Percentiles rank a stretch among this genome's conserved stretches.
Evolutionary conservation across 2,113 vertebrate species (phyloP).

Genomic region (Pseudopipra pipra): DNA sequence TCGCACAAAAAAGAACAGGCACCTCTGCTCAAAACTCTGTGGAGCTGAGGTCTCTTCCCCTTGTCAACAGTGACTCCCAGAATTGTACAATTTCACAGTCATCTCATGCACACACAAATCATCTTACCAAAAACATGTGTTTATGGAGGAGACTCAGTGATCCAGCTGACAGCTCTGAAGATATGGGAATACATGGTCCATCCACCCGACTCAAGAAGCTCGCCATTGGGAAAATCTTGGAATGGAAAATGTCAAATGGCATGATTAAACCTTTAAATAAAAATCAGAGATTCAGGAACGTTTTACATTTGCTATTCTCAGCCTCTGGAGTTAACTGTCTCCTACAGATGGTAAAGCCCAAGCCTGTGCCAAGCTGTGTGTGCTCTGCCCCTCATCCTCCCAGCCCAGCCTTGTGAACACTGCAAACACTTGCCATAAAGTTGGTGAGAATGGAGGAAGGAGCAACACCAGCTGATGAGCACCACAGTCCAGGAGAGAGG

Average conservation of each 20-base stretch:
- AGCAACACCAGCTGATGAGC: neutral
- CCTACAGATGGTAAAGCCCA: neutral
- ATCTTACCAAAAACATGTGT: neutral
- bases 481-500: neutral
- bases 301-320: neutral
- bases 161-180: neutral
- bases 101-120: neutral
- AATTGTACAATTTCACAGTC: neutral
- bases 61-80: neutral
- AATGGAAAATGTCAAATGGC: neutral
- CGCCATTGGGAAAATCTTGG: neutral
- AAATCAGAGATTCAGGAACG: neutral
- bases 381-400: neutral
- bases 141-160: neutral
- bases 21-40: neutral
- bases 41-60: neutral
- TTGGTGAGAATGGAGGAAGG: neutral
- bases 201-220: neutral
- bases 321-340: neutral
- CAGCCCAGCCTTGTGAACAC: neutral
- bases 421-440: neutral
- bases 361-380: accelerated
- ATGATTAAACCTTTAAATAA: neutral
- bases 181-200: neutral
- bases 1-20: neutral